Evolutionary conservation across 2,888 invertebrate genomes (phyloP), one percentile per base, ranked within the genome.

Genomic region (Yponomeuta malinellus): DNA sequence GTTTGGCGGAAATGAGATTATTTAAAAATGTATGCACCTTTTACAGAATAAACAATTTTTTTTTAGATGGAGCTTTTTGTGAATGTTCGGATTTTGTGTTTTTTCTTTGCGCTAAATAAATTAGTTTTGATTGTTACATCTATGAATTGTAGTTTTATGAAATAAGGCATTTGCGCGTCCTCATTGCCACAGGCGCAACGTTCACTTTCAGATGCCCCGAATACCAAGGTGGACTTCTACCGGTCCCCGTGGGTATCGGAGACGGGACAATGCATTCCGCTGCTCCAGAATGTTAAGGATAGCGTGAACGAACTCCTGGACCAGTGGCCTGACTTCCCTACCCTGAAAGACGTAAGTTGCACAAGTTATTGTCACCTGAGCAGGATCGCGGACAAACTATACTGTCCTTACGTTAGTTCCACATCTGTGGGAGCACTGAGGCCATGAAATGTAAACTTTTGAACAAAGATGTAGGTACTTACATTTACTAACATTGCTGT

Each of bases 281-380:
- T 97, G 8, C 84, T 98, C 72, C 92, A 94, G 12, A 90, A 89
- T 72, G 93, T 98, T n/a, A 93, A 93, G 73, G 82, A 85, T 1
- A 93, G 94, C 69, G 94, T 96, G 0, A 84, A 89, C 10, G 93
- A 93, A 68, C 87, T 98, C 69, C 86, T 97, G 48, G 88, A 92
- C 0, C 95, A 97, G 76, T 98, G 97, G 97, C 97, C 98, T 0
- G 97, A 97, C 74, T 97, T 98, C 90, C 98, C 98, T 0, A 96
- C 96, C 0, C 86, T 99, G 63, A 94, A 94, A 80, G 95, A 96
- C 86, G 96, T 96, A 88, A 89, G 84, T 80, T 65, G 72, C 71
- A 48, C 29, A 64, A 59, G 64, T 64, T 15, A 63, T 8, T 43
- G 5, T 37, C 5, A 4, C 37, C 37, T 37, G 37, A 37, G 5